Conservation (phyloP, 2,113 vertebrate genomes). For the Anguilla japonica region DNA sequence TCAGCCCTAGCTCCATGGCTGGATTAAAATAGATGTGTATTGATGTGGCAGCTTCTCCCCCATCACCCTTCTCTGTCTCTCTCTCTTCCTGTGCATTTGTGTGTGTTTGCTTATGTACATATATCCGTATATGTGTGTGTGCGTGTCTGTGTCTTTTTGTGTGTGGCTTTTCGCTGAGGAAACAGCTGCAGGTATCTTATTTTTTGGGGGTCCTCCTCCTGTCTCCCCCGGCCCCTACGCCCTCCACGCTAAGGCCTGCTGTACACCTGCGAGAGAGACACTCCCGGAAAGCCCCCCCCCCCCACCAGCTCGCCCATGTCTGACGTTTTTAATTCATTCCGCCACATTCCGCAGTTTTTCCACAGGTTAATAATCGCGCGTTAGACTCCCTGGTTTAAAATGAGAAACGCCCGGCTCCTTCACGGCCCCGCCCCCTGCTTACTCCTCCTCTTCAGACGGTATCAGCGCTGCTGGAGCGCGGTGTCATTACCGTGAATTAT, state of each 20-base stretch:
- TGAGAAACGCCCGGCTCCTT: not conserved
- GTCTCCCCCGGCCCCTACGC: too few species aligned
- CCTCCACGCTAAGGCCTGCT: too few species aligned
- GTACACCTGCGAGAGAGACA: too few species aligned
- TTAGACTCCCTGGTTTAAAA: not conserved
- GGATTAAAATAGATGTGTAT: not conserved
- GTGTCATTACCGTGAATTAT: not conserved
- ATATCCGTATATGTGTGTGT: too few species aligned
- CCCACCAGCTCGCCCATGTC: not conserved
- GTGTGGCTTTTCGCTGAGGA: not conserved
- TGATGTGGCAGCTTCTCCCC: not conserved
- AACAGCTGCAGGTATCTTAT: not conserved
- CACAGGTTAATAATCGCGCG: not conserved
- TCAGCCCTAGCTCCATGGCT: not conserved
- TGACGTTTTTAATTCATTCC: not conserved
- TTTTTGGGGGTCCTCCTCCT: not conserved
- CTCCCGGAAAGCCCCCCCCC: too few species aligned
- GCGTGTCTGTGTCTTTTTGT: not conserved
- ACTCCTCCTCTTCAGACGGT: not conserved
- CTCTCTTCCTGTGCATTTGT: too few species aligned
- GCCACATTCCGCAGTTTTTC: not conserved
- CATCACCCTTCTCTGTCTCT: not conserved
- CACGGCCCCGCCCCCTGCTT: not conserved
- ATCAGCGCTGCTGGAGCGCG: not conserved
- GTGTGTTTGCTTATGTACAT: too few species aligned